A percentile compares a stretch with the other conserved stretches of the same genome.
These are phyloP conservation scores for Eurytoma adleriae DNA, from an alignment of 2,888 invertebrate genomes.

Conservation along the genomic window DNA sequence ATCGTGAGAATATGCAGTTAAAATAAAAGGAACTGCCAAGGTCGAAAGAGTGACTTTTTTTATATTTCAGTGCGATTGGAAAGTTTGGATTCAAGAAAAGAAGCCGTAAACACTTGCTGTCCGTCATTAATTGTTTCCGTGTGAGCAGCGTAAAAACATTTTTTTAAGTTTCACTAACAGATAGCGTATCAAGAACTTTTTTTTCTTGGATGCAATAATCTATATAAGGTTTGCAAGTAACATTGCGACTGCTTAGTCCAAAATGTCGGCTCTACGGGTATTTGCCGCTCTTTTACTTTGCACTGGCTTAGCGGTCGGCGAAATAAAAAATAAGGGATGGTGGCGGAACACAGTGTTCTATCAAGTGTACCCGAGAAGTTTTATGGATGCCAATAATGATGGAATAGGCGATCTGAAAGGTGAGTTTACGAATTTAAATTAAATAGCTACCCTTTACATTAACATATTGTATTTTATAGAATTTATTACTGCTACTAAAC, in stretches of 20 bases:
- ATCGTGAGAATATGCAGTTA: no score
- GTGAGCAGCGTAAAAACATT: not conserved
- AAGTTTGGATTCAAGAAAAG: not conserved
- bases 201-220: conserved; percentile 17
- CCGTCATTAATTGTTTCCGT: conserved; percentile 6
- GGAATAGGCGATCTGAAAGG: conserved; percentile 70
- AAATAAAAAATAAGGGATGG: conserved; percentile 68
- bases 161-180: conserved; percentile 31
- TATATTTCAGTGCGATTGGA: no score
- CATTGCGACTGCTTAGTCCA: conserved; percentile 36
- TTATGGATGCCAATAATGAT: conserved; percentile 67
- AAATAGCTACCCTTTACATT: no score
- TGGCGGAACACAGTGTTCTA: conserved; percentile 70
- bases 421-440: conserved; percentile 49
- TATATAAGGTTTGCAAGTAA: conserved; percentile 55
- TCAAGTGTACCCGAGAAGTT: conserved; percentile 71
- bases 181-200: conserved; percentile 57
- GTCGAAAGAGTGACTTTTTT: no score
- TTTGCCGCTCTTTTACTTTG: conserved; percentile 59
- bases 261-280: conserved; percentile 55
- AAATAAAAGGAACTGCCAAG: not conserved
- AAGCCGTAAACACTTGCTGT: not conserved
- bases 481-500: no score
- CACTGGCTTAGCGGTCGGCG: conserved; percentile 57
- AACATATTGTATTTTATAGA: no score